These are phyloP conservation scores for Microcebus ravelobensis DNA, from an alignment of 2,113 vertebrate genomes.

Conservation along the genomic window DNA sequence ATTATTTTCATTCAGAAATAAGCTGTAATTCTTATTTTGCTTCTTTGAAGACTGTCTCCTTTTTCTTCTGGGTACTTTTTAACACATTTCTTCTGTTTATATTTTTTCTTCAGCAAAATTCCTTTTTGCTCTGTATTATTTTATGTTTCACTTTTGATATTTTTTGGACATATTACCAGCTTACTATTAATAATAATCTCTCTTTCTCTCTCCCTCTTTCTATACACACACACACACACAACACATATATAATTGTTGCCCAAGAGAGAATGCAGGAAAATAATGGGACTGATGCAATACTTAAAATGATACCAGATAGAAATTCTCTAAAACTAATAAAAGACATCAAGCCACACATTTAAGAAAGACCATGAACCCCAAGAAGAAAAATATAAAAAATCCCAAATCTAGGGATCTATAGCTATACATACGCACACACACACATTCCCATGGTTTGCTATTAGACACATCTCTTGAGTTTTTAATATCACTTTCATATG, in stretches of 20 bases:
- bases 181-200: not conserved
- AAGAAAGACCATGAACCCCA: too few relatives aligned
- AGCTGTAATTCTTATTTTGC: not conserved
- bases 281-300: not conserved
- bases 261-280: not conserved
- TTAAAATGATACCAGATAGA: not conserved
- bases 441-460: not conserved
- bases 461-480: not conserved
- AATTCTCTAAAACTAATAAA: not conserved
- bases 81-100: not conserved
- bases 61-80: not conserved
- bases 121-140: not conserved
- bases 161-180: not conserved
- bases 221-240: too few relatives aligned
- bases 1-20: not conserved
- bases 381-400: too few relatives aligned
- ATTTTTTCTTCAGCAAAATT: not conserved
- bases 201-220: too few relatives aligned
- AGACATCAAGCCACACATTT: not conserved
- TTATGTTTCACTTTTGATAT: not conserved
- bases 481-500: not conserved
- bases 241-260: not conserved
- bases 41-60: constrained; percentile 5
- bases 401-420: too few relatives aligned
- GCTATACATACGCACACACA: too few relatives aligned